A percentile compares a stretch with the other conserved stretches of the same genome.
phyloP scores from a whole-genome alignment of 2,888 invertebrate genomes.

The Nezara viridula region DNA sequence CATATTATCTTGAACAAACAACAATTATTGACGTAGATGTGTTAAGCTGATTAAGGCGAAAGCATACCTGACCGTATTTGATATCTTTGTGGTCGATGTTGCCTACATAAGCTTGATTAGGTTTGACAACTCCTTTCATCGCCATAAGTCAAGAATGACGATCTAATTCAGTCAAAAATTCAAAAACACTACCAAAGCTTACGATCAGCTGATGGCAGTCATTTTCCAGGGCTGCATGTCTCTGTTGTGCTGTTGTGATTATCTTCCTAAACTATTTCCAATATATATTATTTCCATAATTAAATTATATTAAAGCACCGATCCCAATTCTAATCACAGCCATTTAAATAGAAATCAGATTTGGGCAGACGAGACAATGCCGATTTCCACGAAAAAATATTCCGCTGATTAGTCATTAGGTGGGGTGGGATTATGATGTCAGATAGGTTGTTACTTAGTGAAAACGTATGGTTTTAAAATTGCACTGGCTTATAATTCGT shows the following conservation, averaged over 20 bases:
- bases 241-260: slow-evolving; percentile 20
- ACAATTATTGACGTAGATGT: background rate
- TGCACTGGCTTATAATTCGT: background rate
- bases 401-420: slow-evolving; percentile 55
- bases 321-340: background rate
- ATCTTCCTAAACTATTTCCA: background rate
- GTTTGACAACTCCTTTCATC: slow-evolving; percentile 51
- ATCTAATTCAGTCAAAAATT: slow-evolving; percentile 51
- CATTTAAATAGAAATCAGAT: background rate
- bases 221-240: slow-evolving; percentile 27
- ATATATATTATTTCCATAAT: background rate
- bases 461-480: slow-evolving; percentile 23
- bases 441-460: slow-evolving; percentile 45
- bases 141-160: slow-evolving; percentile 49
- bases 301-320: background rate
- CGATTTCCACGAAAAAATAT: slow-evolving; percentile 46
- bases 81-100: slow-evolving; percentile 58
- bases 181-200: slow-evolving; percentile 55
- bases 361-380: background rate
- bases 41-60: background rate
- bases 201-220: slow-evolving; percentile 53
- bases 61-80: slow-evolving; percentile 41
- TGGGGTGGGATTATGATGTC: slow-evolving; percentile 53
- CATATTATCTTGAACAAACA: slow-evolving; percentile 11
- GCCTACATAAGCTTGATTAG: slow-evolving; percentile 34